phyloP scores from a whole-genome alignment of 2,888 invertebrate species.

The Stenodema calcarata region DNA sequence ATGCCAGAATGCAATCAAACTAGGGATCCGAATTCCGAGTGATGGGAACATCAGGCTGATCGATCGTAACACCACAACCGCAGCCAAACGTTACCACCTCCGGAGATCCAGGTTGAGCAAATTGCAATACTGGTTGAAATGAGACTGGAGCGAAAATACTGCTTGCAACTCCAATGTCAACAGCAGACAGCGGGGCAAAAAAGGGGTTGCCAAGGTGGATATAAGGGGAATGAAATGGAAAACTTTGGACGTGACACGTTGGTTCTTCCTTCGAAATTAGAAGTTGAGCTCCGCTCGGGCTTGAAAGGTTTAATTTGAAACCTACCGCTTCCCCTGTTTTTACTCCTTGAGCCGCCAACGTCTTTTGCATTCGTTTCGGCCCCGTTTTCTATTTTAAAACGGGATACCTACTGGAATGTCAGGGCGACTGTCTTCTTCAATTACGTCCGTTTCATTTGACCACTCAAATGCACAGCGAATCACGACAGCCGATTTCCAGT shows the following conservation, averaged over 20 bases:
- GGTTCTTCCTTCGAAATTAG: background rate
- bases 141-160: background rate
- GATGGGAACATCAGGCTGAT: too few relatives aligned
- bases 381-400: background rate
- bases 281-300: background rate
- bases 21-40: too few relatives aligned
- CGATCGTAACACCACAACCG: too few relatives aligned
- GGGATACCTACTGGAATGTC: background rate
- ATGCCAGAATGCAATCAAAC: too few relatives aligned
- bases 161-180: background rate
- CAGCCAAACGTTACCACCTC: background rate
- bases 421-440: background rate
- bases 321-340: background rate
- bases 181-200: background rate
- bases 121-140: background rate
- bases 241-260: conserved; percentile 3
- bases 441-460: too few relatives aligned
- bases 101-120: background rate
- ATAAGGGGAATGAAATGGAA: background rate
- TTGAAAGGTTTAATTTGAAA: conserved; percentile 23
- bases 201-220: background rate
- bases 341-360: background rate
- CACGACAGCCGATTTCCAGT: too few relatives aligned
- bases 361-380: background rate
- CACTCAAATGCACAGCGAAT: too few relatives aligned